Evolutionary conservation across 2,888 invertebrate genomes (phyloP), one percentile per base, ranked within the genome.

Genomic region (Pollenia griseotomentosa): DNA sequence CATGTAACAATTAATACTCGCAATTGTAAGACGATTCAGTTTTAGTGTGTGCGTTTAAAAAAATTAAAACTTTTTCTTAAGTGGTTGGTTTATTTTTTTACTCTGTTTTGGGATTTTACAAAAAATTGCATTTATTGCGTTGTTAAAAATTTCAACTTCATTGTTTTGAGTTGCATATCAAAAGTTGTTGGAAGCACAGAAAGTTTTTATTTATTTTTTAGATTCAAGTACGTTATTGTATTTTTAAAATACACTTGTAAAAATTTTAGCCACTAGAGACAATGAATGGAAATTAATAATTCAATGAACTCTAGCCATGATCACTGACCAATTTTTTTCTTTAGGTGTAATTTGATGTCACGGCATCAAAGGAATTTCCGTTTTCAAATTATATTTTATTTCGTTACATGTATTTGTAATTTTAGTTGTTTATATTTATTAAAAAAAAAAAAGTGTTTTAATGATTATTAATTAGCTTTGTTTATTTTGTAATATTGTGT

Each of bases 1-100:
- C 73, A 81, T 81, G 80, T 81, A 73, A 81, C 80, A 81, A 81
- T 81, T 81, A 73, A 65, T 65, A 73, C 63, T 55, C 14, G 46
- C 11, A 55, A n/a, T 16, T n/a, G 23, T 44, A 42, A 79, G 59
- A 61, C 19, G 55, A 46, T 71, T 53, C 16, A 70, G 19, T 61
- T 79, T 71, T 33, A 80, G 5, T 53, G 53, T 55, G 51, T 53
- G 14, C 33, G 33, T 33, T 33, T 19, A 16, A 44, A 55, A 16
- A 71, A 63, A 51, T 48, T 23, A 51, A 16, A n/a, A n/a, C n/a
- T 2, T 42, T 71, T 57, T 44, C 42, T 55, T 55, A 8, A 19
- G 16, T 71, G 42, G 7, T 14, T 59, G 14, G 14, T 59, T 59
- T 14, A 33, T 59, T 55, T 48, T 19, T 44, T 77, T 55, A 7